A percentile compares a stretch with the other conserved stretches of the same genome.
These are phyloP conservation scores for Macrosoma leucophasiata DNA, from an alignment of 2,888 invertebrate species.

Conservation along the genomic window DNA sequence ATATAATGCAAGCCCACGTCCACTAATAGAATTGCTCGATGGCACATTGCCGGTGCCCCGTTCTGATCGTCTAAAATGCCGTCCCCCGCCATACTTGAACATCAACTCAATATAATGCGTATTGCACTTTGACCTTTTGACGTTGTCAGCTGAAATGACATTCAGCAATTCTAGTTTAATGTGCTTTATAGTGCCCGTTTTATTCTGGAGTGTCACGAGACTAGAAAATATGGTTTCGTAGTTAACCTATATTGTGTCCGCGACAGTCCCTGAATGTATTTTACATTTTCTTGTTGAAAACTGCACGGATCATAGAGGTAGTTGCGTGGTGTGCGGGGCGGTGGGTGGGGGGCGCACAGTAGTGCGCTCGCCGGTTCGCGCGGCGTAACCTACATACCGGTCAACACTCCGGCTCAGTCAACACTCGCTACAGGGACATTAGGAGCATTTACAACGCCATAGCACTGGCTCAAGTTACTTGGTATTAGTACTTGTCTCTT, in stretches of 20 bases:
- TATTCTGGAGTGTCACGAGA: too few relatives aligned
- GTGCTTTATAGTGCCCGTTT: too few relatives aligned
- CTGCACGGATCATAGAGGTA: slow-evolving; percentile 66
- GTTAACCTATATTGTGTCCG: slow-evolving; percentile 33
- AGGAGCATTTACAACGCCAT: slow-evolving; percentile 53
- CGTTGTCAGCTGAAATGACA: too few relatives aligned
- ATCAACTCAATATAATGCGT: too few relatives aligned
- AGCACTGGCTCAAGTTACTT: slow-evolving; percentile 42
- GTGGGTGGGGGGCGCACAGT: slow-evolving; percentile 30
- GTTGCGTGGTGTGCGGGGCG: slow-evolving; percentile 44
- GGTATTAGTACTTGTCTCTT: too few relatives aligned
- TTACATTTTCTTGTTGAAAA: slow-evolving; percentile 66
- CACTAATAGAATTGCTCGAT: slow-evolving; percentile 47
- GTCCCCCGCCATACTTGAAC: too few relatives aligned
- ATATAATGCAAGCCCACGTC: slow-evolving; percentile 51
- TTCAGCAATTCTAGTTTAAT: too few relatives aligned
- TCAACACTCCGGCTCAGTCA: slow-evolving; percentile 76
- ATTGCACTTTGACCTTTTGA: too few relatives aligned
- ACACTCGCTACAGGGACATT: slow-evolving; percentile 76
- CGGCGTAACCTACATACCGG: slow-evolving; percentile 74
- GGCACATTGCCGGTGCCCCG: slow-evolving; percentile 39
- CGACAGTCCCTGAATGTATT: slow-evolving; percentile 40
- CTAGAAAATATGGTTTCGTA: too few relatives aligned
- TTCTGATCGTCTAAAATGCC: slow-evolving; percentile 34
- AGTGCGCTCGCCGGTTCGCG: slow-evolving; percentile 55